These are phyloP conservation scores for Lophura nycthemera DNA, from an alignment of 2,113 vertebrate genomes.

Conservation along the genomic window DNA sequence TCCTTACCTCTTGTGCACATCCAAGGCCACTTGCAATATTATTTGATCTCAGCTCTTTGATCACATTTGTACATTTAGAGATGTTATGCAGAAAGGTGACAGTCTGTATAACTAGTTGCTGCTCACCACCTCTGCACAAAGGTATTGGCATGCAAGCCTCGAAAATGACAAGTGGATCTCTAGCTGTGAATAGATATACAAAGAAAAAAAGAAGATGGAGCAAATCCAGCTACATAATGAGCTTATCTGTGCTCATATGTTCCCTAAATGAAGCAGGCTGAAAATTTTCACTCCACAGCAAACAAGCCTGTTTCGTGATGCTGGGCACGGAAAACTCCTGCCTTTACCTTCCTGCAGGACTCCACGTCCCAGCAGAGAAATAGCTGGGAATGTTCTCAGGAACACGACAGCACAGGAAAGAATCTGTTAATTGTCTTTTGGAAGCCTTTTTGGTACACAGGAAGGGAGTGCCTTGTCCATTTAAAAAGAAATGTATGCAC, in stretches of 20 bases:
- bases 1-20: rapidly evolving
- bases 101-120: background rate
- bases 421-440: constrained; percentile 60
- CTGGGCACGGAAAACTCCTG: background rate
- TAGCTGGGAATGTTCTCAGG: background rate
- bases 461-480: constrained; percentile 58
- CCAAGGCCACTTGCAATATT: background rate
- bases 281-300: background rate
- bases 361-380: background rate
- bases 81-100: background rate
- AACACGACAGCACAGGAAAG: constrained; percentile 49
- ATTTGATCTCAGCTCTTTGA: background rate
- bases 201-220: background rate
- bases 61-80: background rate
- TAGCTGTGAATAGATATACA: background rate
- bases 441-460: constrained; percentile 52
- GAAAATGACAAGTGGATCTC: background rate
- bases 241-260: background rate
- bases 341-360: constrained; percentile 16
- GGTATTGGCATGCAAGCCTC: background rate
- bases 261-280: background rate
- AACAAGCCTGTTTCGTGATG: background rate
- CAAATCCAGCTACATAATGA: background rate
- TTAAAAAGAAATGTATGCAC: background rate
- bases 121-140: background rate